A percentile compares a stretch with the other conserved stretches of the same genome.
These are phyloP conservation scores for Rhipidura dahli DNA, from an alignment of 2,113 vertebrate genomes.

Conservation along the genomic window DNA sequence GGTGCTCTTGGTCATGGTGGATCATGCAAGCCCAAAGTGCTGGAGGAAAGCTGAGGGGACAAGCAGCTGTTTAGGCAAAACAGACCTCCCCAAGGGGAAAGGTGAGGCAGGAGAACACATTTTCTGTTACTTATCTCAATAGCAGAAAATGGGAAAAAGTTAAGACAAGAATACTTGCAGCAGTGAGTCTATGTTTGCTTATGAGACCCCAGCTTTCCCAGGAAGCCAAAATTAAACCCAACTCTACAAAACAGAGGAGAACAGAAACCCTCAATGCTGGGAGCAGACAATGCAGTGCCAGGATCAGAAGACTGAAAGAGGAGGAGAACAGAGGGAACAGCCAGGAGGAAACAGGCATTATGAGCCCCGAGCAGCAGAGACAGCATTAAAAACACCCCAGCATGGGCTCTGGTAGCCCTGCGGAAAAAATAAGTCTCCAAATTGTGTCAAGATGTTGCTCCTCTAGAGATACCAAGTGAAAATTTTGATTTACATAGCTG, in stretches of 20 bases:
- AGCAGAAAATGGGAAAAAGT: background rate
- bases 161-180: background rate
- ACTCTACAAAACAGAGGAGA: background rate
- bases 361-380: background rate
- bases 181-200: background rate
- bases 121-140: background rate
- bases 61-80: background rate
- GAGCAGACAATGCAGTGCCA: background rate
- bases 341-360: background rate
- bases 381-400: background rate
- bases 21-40: background rate
- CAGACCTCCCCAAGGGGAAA: background rate
- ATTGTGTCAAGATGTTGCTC: background rate
- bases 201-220: background rate
- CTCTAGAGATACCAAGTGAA: background rate
- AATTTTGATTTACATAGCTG: constrained; percentile 12
- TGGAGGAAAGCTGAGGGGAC: background rate
- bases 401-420: background rate
- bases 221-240: background rate
- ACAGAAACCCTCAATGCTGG: background rate
- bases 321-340: background rate
- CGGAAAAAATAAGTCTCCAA: background rate
- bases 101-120: background rate
- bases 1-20: background rate
- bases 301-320: background rate